Evolutionary conservation across 2,113 vertebrate species (phyloP), one percentile per base, ranked within the genome.

Genomic region (Coptodon rendalli): DNA sequence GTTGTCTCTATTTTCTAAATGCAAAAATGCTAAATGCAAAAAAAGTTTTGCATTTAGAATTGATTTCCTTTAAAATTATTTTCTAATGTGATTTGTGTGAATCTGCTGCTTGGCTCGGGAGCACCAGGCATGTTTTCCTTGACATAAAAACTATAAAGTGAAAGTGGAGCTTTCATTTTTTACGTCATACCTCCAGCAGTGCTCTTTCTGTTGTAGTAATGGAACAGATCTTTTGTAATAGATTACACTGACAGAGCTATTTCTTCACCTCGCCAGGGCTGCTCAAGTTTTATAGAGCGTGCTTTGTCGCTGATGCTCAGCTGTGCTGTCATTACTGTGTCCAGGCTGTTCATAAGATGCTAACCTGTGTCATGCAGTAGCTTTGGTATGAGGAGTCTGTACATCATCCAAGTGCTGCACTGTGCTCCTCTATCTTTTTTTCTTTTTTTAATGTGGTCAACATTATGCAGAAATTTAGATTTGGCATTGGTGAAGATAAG

Each of bases 101-200:
- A 11, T 1, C 9, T 31, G 27, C 43, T 0, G 43, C 8, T 78
- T 68, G 36, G 45, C 61, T 0, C 0, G 3, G 36, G 6, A 57
- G 7, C 7, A 48, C 19, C 36, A 31, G 2, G 0, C 83, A 59
- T 12, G 2, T 59, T 22, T 73, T 56, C n/a, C 22, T 84, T 38
- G 9, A 10, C 3, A 53, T 73, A 17, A 76, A 84, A 56, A 5
- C 16, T 45, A 24, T 45, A 9, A 45, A 57, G 29, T 36, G 27
- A 57, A 84, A 59, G 2, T 36, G 50, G 66, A 2, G 24, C 68
- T 48, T 29, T 1, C 2, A 76, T 76, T 45, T 73, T 45, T 5
- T 45, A 83, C 2, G 0, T 4, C 38, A 50, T 50, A 22, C 4
- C 9, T 38, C 66, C 19, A 50, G 9, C 38, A 59, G 14, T 0